phyloP scores from a whole-genome alignment of 2,888 invertebrate genomes.

The Malthinus flaveolus region DNA sequence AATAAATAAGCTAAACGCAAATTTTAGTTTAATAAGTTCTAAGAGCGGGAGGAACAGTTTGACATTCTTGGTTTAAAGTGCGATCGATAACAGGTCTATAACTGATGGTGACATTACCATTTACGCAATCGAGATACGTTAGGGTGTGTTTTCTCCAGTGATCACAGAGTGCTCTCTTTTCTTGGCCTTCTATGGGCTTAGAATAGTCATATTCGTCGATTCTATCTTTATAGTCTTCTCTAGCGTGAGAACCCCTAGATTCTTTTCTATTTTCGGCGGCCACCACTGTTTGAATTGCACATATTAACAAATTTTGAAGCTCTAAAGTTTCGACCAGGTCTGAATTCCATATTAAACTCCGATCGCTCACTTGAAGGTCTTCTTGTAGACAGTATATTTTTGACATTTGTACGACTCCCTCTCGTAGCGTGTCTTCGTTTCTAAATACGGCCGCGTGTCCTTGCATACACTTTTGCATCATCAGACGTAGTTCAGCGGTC shows the following conservation, averaged over 20 bases:
- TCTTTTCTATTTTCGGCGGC: conserved; percentile 94
- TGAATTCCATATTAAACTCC: conserved; percentile 89
- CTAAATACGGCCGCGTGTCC: conserved; percentile 97
- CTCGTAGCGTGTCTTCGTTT: conserved; percentile 83
- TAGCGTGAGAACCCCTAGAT: conserved; percentile 97
- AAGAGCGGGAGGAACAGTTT: conserved; percentile 86
- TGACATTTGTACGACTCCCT: conserved; percentile 71
- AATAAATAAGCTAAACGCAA: not conserved
- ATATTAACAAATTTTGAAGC: conserved; percentile 93
- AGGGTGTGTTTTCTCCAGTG: conserved; percentile 99
- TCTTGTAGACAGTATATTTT: conserved; percentile 76
- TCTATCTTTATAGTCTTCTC: conserved; percentile 91
- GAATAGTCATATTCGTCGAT: conserved; percentile 93
- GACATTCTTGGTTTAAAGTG: conserved; percentile 72
- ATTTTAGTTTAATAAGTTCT: conserved; percentile 75
- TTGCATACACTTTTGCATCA: conserved; percentile 98
- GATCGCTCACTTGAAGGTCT: conserved; percentile 78
- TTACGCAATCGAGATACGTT: conserved; percentile 69
- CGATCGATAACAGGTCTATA: conserved; percentile 95
- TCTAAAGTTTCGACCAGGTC: conserved; percentile 96
- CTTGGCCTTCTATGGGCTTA: conserved; percentile 81
- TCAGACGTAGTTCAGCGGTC: conserved; percentile 85
- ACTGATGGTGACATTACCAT: conserved; percentile 78
- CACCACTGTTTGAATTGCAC: conserved; percentile 90
- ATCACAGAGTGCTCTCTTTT: conserved; percentile 71